These are phyloP conservation scores for Yponomeuta malinellus DNA, from an alignment of 2,888 invertebrate species.

Conservation along the genomic window DNA sequence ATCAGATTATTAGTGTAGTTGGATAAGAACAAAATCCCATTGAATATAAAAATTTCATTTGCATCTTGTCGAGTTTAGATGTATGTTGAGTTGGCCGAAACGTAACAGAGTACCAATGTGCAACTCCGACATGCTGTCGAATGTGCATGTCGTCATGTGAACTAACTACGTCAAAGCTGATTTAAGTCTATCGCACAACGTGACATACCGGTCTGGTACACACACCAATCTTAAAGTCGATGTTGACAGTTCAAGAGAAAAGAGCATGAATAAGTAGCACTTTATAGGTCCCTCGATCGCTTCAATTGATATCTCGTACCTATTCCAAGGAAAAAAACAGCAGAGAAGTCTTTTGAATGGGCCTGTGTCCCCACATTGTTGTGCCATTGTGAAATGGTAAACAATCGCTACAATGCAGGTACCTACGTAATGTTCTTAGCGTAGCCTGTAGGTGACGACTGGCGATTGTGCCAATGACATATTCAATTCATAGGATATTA, in stretches of 20 bases:
- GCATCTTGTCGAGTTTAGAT: too few relatives aligned
- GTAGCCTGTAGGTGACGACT: background rate
- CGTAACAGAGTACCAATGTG: too few relatives aligned
- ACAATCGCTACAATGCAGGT: slow-evolving; percentile 1
- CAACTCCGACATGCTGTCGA: too few relatives aligned
- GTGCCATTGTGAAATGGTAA: background rate
- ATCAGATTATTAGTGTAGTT: too few relatives aligned
- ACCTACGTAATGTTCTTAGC: background rate
- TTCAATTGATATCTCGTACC: background rate
- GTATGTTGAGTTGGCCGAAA: too few relatives aligned
- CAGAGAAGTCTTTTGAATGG: background rate
- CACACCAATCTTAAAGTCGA: background rate
- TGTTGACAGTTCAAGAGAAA: background rate
- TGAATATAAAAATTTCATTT: too few relatives aligned
- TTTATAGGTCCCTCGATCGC: background rate
- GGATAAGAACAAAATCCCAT: too few relatives aligned
- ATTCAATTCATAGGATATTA: background rate
- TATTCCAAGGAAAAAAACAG: background rate
- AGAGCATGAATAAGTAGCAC: background rate
- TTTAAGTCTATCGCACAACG: too few relatives aligned
- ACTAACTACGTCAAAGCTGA: too few relatives aligned
- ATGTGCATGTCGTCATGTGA: too few relatives aligned
- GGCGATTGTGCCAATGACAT: background rate
- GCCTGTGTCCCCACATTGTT: background rate
- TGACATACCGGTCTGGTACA: too few relatives aligned